These are phyloP conservation scores for Salvelinus fontinalis DNA, from an alignment of 2,113 vertebrate genomes.

Conservation along the genomic window DNA sequence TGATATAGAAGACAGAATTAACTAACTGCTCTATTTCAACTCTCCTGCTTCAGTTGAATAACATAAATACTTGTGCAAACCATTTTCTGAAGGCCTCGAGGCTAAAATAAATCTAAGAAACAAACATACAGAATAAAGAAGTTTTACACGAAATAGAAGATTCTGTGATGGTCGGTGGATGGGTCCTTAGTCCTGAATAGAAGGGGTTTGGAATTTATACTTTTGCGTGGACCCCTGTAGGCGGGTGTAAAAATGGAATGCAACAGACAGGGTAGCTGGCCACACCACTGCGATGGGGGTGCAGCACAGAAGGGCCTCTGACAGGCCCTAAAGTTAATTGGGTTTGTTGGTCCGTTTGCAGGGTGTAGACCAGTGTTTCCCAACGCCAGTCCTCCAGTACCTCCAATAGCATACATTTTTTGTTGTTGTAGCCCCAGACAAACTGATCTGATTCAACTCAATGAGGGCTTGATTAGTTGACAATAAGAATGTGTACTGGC, in stretches of 20 bases:
- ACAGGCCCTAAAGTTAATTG: not conserved
- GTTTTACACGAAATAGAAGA: not conserved
- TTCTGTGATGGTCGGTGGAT: not conserved
- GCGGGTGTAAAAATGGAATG: conserved; percentile 3
- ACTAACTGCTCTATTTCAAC: not conserved
- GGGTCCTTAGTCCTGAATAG: not conserved
- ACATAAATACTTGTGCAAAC: not conserved
- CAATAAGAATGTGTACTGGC: no score
- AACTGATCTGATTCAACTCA: no score
- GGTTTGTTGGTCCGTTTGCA: no score
- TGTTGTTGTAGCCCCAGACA: no score
- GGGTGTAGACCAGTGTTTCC: not conserved
- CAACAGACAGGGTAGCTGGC: not conserved
- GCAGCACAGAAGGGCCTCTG: not conserved
- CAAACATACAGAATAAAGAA: conserved; percentile 1
- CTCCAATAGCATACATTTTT: no score
- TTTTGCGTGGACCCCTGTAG: no score
- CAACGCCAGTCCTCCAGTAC: no score
- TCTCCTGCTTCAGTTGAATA: not conserved
- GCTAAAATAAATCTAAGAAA: conserved; percentile 1
- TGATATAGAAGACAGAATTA: not conserved
- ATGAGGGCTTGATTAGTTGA: no score
- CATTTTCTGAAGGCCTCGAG: not conserved
- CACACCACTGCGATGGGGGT: not conserved
- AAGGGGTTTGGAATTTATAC: not conserved